These are phyloP conservation scores for Apteryx mantelli DNA, from an alignment of 2,113 vertebrate genomes.

Conservation along the genomic window DNA sequence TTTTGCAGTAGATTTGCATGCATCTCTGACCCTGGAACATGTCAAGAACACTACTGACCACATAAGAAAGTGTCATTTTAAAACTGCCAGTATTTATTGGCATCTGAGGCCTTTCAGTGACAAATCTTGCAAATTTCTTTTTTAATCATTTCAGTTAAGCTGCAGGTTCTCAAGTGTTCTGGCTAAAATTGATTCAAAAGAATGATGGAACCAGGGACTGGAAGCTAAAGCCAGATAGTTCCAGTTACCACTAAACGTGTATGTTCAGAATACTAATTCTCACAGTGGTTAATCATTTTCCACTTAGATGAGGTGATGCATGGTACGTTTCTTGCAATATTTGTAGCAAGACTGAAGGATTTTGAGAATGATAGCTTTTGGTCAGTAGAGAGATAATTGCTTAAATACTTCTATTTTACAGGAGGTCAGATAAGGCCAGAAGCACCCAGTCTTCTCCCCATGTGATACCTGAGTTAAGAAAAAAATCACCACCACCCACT, in stretches of 20 bases:
- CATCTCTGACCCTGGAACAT: background rate
- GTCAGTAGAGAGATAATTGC: background rate
- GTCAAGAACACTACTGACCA: background rate
- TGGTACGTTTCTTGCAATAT: background rate
- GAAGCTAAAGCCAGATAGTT: background rate
- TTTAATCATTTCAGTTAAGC: background rate
- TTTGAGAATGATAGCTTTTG: background rate
- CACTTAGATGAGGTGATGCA: background rate
- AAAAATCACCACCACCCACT: rapidly evolving
- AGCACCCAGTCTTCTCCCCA: background rate
- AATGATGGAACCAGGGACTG: background rate
- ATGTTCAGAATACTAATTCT: background rate
- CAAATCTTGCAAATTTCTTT: background rate
- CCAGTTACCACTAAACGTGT: background rate
- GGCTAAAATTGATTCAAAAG: background rate
- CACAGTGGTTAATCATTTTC: background rate
- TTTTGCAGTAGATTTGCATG: background rate
- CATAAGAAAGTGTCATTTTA: background rate
- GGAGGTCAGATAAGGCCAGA: background rate
- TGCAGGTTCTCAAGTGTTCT: background rate
- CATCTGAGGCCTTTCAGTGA: background rate
- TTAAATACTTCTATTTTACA: background rate
- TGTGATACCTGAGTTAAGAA: background rate
- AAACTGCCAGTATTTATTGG: rapidly evolving
- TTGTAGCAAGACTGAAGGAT: background rate